Base-by-base conservation (phyloP, 1,140 invertebrate genomes). In the Nilaparvata lugens region DNA sequence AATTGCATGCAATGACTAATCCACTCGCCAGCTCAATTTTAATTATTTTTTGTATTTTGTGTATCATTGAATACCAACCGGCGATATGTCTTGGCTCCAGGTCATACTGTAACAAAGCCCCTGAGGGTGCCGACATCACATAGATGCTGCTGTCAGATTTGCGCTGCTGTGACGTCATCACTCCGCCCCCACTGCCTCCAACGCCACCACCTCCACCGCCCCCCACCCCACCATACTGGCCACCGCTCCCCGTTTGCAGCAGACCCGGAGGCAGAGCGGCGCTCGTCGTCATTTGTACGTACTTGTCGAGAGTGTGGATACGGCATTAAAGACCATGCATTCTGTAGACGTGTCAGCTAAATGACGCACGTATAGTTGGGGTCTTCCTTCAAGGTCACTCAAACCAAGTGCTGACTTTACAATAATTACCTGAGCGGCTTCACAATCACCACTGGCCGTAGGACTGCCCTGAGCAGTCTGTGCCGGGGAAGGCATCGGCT, bases 31-130 rank as follows among this genome's bases (percentile, higher is more conserved):
- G 9, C 9, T 28, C 28, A n/a, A n/a, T n/a, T n/a, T n/a, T n/a
- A n/a, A n/a, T n/a, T n/a, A n/a, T n/a, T n/a, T n/a, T n/a, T n/a
- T n/a, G n/a, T n/a, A n/a, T n/a, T n/a, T n/a, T n/a, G n/a, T n/a
- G n/a, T n/a, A 4, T 28, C 28, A 28, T 42, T 56, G 24, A 63
- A 19, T 3, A 72, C 67, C 69, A 69, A 83, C 83, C 82, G 72
- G 82, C 72, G 60, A 79, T 77, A 64, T 85, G 83, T 69, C 83
- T 83, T 0, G 92, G 92, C 69, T 97, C 89, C 65, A 98, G 78
- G 71, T 91, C 83, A 65, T 97, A 95, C 70, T 97, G 93, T 61
- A 94, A 82, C 65, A 98, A 80, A 58, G 82, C 85, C 23, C 93
- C 94, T 69, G 88, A 85, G 64, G 89, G 91, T 40, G 89, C 87